Percentiles rank a stretch among this genome's conserved stretches.
Evolutionary conservation across 1,140 invertebrate species (phyloP).

Genomic region (Phymastichus coffea): DNA sequence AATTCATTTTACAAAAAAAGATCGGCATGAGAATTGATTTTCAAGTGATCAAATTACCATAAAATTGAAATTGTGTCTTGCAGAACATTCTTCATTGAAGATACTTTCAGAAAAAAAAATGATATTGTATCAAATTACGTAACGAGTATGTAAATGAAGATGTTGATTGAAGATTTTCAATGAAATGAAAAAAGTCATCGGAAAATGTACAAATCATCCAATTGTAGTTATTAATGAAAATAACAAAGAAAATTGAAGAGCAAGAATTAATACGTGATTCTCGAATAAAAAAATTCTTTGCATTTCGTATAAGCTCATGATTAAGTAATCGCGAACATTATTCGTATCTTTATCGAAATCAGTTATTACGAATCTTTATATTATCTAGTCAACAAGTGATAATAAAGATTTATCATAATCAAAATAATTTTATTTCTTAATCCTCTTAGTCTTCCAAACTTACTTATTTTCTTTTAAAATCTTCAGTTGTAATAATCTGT

Average conservation of each 20-base stretch:
- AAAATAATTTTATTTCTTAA: constrained; percentile 26
- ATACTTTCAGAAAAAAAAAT: no score
- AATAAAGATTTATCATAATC: constrained; percentile 55
- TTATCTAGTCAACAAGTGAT: constrained; percentile 55
- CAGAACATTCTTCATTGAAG: no score
- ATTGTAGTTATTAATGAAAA: background rate
- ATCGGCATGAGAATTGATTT: no score
- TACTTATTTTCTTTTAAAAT: no score
- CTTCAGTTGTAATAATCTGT: no score
- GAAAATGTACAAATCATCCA: no score
- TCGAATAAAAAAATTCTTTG: constrained; percentile 9
- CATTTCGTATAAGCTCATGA: background rate
- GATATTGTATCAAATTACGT: no score
- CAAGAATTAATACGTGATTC: constrained; percentile 7
- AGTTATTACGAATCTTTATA: constrained; percentile 54
- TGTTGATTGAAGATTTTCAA: background rate
- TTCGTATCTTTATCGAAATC: constrained; percentile 42
- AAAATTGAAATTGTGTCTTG: no score
- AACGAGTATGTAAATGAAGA: background rate
- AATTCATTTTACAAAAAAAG: no score
- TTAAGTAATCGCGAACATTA: constrained; percentile 28
- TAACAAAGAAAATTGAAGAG: background rate
- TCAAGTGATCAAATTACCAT: no score
- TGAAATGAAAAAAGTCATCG: background rate
- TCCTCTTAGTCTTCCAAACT: no score